These are phyloP conservation scores for Pseudomyrmex cubaensis DNA, from an alignment of 1,140 invertebrate species.

Conservation along the genomic window DNA sequence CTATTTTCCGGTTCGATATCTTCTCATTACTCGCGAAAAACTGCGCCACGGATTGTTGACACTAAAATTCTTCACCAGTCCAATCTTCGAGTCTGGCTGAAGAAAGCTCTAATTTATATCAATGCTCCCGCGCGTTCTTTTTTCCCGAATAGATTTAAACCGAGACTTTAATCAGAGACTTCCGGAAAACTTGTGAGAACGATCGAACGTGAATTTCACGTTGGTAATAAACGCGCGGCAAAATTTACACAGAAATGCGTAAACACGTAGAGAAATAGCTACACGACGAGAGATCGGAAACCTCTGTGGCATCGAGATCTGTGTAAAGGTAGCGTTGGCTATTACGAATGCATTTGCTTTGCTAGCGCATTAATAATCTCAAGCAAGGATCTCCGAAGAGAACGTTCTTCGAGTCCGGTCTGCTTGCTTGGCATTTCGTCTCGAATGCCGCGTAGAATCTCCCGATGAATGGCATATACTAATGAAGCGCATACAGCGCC, in stretches of 20 bases:
- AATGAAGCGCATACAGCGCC: constrained; percentile 40
- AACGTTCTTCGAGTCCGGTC: neutral
- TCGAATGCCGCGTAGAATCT: constrained; percentile 25
- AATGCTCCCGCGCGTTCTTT: neutral
- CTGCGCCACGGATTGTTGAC: neutral
- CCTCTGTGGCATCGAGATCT: constrained; percentile 14
- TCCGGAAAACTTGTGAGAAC: neutral
- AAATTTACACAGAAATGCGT: constrained; percentile 27
- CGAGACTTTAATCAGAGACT: neutral
- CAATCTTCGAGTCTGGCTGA: neutral
- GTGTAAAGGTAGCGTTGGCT: constrained; percentile 5
- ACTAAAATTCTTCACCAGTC: neutral
- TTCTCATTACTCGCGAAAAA: constrained; percentile 28
- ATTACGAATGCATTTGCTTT: constrained; percentile 54
- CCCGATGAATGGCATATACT: constrained; percentile 42
- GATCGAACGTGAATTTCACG: neutral
- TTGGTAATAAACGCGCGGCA: neutral
- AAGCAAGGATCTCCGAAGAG: constrained; percentile 17
- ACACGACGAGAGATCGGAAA: constrained; percentile 1
- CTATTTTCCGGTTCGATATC: neutral
- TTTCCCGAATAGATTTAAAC: neutral
- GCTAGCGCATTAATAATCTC: constrained; percentile 46
- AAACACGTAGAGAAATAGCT: neutral
- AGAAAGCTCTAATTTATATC: neutral
- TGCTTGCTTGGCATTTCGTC: neutral